A percentile compares a stretch with the other conserved stretches of the same genome.
phyloP scores from a whole-genome alignment of 2,888 invertebrate genomes.

The Andrena praecox region DNA sequence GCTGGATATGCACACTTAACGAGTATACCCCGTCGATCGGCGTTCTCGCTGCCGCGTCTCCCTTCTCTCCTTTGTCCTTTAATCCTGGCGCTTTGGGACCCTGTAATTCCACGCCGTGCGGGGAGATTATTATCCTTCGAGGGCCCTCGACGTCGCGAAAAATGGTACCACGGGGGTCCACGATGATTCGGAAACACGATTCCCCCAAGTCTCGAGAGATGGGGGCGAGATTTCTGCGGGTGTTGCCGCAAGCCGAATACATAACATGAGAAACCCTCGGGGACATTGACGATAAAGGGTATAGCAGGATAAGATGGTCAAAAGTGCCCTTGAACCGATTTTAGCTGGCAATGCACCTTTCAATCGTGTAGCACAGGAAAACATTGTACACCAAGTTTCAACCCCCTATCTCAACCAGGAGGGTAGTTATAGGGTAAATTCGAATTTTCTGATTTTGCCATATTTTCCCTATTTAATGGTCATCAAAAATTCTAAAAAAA shows the following conservation, averaged over 20 bases:
- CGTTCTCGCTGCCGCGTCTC: slow-evolving; percentile 17
- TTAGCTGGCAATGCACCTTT: too few species aligned
- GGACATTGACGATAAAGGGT: slow-evolving; percentile 3
- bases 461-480: too few species aligned
- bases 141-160: slow-evolving; percentile 29
- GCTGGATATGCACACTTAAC: slow-evolving; percentile 49
- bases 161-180: not conserved
- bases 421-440: too few species aligned
- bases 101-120: slow-evolving; percentile 57
- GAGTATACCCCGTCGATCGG: slow-evolving; percentile 55
- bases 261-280: not conserved
- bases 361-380: too few species aligned
- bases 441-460: too few species aligned
- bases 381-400: too few species aligned
- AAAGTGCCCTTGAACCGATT: too few species aligned
- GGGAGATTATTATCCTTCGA: slow-evolving; percentile 46
- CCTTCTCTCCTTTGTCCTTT: slow-evolving; percentile 55
- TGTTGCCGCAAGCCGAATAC: not conserved
- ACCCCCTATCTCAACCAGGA: too few species aligned
- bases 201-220: slow-evolving; percentile 4
- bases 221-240: too few species aligned
- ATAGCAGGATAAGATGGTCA: too few species aligned
- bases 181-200: slow-evolving; percentile 4
- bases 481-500: too few species aligned
- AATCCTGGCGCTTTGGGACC: slow-evolving; percentile 52